Conservation (phyloP, 2,797 vertebrate species). For the Sebastolobus altivelis region DNA sequence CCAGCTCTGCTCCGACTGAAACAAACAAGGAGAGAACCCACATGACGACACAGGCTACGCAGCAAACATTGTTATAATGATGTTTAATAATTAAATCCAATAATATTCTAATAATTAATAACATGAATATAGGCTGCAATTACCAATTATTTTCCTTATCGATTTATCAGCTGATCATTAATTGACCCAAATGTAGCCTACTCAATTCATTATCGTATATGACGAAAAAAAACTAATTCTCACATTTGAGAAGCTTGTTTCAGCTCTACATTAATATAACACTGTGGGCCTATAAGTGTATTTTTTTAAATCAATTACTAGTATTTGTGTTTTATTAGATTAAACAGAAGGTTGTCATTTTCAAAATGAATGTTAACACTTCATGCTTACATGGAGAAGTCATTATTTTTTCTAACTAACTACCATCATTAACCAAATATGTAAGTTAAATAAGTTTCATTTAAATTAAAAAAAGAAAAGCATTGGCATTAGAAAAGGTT, state of each 20-base stretch:
- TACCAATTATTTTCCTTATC: neutral
- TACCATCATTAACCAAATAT: too few species aligned
- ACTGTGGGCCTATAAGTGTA: neutral
- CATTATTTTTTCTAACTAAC: too few species aligned
- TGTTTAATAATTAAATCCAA: neutral
- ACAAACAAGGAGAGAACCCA: neutral
- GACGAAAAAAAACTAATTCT: neutral
- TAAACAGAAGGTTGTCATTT: neutral
- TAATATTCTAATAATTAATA: neutral
- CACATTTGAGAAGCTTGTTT: neutral
- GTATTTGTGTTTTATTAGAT: neutral
- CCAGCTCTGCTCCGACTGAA: slow-evolving; percentile 37
- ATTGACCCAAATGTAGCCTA: neutral
- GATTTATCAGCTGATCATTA: neutral
- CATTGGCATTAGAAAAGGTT: too few species aligned
- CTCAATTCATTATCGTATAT: neutral
- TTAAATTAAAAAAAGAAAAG: too few species aligned
- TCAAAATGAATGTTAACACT: too few species aligned
- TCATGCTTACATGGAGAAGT: too few species aligned
- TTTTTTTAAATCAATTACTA: neutral
- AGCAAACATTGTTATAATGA: too few species aligned
- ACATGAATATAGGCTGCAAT: neutral
- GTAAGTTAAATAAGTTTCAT: too few species aligned
- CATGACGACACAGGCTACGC: neutral
- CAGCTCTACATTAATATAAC: neutral